A percentile compares a stretch with the other conserved stretches of the same genome.
Evolutionary conservation across 2,888 invertebrate species (phyloP).

Genomic region (Andrena camellia): DNA sequence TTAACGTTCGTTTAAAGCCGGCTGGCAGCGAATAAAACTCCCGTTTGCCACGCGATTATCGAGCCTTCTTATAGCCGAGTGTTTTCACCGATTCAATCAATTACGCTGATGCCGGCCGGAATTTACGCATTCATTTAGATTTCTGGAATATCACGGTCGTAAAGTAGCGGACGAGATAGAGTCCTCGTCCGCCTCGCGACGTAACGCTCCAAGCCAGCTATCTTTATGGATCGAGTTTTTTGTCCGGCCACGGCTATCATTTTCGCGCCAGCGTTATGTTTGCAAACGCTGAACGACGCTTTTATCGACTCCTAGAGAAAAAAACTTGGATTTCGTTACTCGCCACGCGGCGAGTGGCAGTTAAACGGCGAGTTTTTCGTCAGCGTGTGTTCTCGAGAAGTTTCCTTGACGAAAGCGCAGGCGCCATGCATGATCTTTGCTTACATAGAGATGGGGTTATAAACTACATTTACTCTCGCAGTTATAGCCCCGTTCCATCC

Average conservation of each 20-base stretch:
- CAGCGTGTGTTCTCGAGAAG: neutral
- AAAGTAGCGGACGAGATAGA: conserved; percentile 36
- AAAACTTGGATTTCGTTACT: neutral
- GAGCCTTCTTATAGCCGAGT: conserved; percentile 13
- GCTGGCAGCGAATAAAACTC: conserved; percentile 36
- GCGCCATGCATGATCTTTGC: too few relatives aligned
- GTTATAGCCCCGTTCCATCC: too few relatives aligned
- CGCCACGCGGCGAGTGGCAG: neutral
- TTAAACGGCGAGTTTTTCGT: neutral
- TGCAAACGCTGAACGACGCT: conserved; percentile 21
- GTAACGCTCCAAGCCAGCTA: conserved; percentile 37
- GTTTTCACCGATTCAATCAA: conserved; percentile 49
- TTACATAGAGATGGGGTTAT: too few relatives aligned
- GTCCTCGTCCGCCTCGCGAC: conserved; percentile 12
- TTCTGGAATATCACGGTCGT: conserved; percentile 37
- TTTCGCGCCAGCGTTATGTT: conserved; percentile 22
- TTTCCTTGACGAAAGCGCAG: neutral
- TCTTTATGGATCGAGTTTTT: conserved; percentile 51
- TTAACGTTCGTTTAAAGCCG: conserved; percentile 29
- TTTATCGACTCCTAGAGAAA: conserved; percentile 11
- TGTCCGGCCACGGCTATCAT: conserved; percentile 25
- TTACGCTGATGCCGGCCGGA: conserved; percentile 27
- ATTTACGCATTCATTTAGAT: conserved; percentile 51
- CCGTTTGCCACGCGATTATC: conserved; percentile 36
- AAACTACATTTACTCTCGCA: too few relatives aligned